Conservation (phyloP, 1,140 invertebrate genomes). For the Marisa cornuarietis region DNA sequence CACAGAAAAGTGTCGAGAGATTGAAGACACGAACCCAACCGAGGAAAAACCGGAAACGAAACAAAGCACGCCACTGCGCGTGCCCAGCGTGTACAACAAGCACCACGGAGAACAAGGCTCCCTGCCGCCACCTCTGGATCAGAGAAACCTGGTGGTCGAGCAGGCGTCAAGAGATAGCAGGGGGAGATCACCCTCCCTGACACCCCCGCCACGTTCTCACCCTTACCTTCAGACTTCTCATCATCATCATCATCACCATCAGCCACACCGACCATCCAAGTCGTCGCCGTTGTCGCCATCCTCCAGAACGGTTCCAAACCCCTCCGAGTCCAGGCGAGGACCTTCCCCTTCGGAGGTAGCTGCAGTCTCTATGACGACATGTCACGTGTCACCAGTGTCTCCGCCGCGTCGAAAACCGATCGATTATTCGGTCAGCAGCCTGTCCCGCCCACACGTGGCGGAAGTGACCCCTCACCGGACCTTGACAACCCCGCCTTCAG, state of each 20-base stretch:
- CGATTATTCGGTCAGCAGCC: constrained; percentile 8
- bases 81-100: constrained; percentile 12
- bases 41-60: constrained; percentile 10
- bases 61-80: constrained; percentile 18
- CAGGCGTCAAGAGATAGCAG: neutral
- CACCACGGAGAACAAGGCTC: too few species aligned
- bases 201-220: neutral
- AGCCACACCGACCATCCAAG: neutral
- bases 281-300: too few species aligned
- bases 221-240: constrained; percentile 1
- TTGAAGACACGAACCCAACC: too few species aligned
- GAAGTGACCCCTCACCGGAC: neutral
- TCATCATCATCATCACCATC: constrained; percentile 13
- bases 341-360: too few species aligned
- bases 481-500: too few species aligned
- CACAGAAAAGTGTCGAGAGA: too few species aligned
- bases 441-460: constrained; percentile 11
- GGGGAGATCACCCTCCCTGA: neutral
- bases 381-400: neutral
- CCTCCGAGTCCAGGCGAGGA: too few species aligned
- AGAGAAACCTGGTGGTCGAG: neutral
- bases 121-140: too few species aligned
- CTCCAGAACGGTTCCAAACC: too few species aligned
- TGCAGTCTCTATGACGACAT: too few species aligned
- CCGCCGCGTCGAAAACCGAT: constrained; percentile 2